A percentile compares a stretch with the other conserved stretches of the same genome.
Conservation (phyloP, 2,797 vertebrate species). For the Columba guinea region DNA sequence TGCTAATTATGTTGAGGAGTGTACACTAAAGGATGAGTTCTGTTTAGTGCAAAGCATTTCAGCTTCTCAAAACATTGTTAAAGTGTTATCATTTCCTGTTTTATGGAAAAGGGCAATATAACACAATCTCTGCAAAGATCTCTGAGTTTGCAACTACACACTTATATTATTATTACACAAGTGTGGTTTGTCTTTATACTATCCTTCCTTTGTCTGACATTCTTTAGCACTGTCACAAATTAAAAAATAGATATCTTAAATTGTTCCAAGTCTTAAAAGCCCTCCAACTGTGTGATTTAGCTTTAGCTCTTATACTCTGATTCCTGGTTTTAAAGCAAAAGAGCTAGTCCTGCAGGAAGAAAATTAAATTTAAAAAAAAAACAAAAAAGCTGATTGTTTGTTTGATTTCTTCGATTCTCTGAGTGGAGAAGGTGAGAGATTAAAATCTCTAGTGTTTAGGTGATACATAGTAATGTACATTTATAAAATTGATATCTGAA, state of each 20-base stretch:
- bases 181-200: background rate
- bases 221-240: background rate
- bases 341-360: background rate
- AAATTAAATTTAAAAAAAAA: no score
- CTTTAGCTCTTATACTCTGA: background rate
- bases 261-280: slow-evolving; percentile 1
- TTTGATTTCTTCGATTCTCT: background rate
- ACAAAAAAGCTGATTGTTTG: background rate
- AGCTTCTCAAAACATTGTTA: background rate
- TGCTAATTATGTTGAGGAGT: no score
- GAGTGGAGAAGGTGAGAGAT: background rate
- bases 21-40: background rate
- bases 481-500: background rate
- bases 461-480: background rate
- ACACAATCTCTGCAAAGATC: background rate
- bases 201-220: background rate
- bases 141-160: background rate
- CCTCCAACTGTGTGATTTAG: background rate
- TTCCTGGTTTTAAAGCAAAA: background rate
- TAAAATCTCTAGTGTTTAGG: background rate
- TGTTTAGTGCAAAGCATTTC: background rate
- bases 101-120: background rate
- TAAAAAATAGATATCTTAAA: background rate
- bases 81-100: background rate
- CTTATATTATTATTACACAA: background rate